Conservation (phyloP, 2,888 invertebrate genomes). For the Pherbina coryleti region DNA sequence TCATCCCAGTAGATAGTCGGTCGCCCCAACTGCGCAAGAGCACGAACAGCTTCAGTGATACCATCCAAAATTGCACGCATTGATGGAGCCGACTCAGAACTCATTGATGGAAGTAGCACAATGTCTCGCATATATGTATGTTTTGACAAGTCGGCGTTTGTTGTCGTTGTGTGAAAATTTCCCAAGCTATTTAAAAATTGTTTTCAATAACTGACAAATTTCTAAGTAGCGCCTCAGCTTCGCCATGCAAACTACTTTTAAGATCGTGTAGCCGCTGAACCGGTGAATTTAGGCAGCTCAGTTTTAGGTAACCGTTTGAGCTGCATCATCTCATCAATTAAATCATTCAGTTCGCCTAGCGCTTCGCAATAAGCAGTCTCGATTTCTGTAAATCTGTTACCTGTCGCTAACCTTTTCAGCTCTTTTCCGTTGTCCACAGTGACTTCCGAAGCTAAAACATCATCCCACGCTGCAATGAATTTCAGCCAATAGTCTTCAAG, state of each 20-base stretch:
- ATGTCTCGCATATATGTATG: slow-evolving; percentile 37
- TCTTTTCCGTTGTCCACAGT: background rate
- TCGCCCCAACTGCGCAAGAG: slow-evolving; percentile 30
- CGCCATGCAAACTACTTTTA: slow-evolving; percentile 30
- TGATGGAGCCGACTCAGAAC: background rate
- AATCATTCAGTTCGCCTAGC: slow-evolving; percentile 9
- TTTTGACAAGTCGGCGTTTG: slow-evolving; percentile 32
- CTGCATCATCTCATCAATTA: slow-evolving; percentile 21
- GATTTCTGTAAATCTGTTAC: slow-evolving; percentile 8
- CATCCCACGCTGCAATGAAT: slow-evolving; percentile 4
- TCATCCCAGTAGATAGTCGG: slow-evolving; percentile 39
- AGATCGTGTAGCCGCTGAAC: slow-evolving; percentile 33
- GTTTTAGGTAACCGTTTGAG: slow-evolving; percentile 1
- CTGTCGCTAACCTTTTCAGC: background rate
- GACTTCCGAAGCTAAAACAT: background rate
- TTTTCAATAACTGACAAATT: background rate
- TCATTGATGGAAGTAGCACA: slow-evolving; percentile 24
- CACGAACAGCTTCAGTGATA: slow-evolving; percentile 33
- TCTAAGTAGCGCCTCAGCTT: slow-evolving; percentile 4
- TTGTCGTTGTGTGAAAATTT: slow-evolving; percentile 34
- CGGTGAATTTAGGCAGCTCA: slow-evolving; percentile 12
- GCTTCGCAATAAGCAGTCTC: slow-evolving; percentile 33
- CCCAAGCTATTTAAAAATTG: slow-evolving; percentile 40
- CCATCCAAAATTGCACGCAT: slow-evolving; percentile 29
- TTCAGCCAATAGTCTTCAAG: slow-evolving; percentile 33